phyloP scores from a whole-genome alignment of 2,113 vertebrate genomes.

The Corynorhinus townsendii region DNA sequence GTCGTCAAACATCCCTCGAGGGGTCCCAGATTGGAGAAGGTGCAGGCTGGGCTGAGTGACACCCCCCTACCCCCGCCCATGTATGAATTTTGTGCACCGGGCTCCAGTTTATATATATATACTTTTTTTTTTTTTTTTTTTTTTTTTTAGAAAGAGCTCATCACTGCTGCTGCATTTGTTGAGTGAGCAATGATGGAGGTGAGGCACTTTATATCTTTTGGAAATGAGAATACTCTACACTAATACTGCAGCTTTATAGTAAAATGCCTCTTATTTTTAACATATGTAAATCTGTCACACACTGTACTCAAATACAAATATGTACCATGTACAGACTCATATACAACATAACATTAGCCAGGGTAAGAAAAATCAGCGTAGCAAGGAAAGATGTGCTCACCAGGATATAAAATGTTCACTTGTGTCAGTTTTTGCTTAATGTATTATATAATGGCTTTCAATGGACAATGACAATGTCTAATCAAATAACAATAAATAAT shows the following conservation, averaged over 20 bases:
- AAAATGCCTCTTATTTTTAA: neutral
- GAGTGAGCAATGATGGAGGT: fast-evolving
- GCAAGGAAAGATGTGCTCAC: too few species aligned
- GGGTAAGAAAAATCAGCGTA: neutral
- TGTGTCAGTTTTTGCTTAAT: neutral
- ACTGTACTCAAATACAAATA: neutral
- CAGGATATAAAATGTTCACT: neutral
- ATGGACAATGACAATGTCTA: neutral
- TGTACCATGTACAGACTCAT: neutral
- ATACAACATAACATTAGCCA: neutral
- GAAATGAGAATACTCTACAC: neutral
- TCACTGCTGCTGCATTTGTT: neutral
- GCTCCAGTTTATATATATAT: too few species aligned
- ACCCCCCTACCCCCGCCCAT: too few species aligned
- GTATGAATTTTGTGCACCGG: too few species aligned
- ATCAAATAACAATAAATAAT: neutral
- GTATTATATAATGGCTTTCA: neutral
- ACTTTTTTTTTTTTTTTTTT: too few species aligned
- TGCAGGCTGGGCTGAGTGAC: too few species aligned
- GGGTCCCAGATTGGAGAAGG: too few species aligned
- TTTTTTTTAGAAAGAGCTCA: neutral
- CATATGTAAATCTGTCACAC: neutral
- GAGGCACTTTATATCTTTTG: neutral
- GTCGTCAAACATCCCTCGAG: too few species aligned
- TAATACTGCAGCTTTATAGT: neutral